These are phyloP conservation scores for Monochamus alternatus DNA, from an alignment of 2,888 invertebrate genomes.

Conservation along the genomic window DNA sequence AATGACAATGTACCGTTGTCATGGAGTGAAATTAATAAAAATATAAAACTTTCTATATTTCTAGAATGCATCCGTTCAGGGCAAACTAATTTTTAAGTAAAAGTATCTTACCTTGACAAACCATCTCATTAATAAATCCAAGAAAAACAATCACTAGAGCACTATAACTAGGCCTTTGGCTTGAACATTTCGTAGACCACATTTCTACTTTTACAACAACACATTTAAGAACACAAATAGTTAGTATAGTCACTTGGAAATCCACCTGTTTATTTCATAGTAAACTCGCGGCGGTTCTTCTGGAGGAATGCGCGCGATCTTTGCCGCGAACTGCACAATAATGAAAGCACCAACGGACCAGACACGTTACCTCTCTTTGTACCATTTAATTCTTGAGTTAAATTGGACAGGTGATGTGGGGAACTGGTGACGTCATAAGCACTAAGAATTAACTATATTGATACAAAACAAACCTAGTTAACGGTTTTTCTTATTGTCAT, in stretches of 20 bases:
- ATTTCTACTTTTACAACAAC: slow-evolving; percentile 27
- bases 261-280: slow-evolving; percentile 31
- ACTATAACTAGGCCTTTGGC: slow-evolving; percentile 26
- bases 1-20: too few species aligned
- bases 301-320: slow-evolving; percentile 15
- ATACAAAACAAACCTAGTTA: slow-evolving; percentile 25
- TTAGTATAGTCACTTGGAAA: slow-evolving; percentile 28
- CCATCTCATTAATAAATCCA: slow-evolving; percentile 33
- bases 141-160: slow-evolving; percentile 32
- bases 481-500: slow-evolving; percentile 25
- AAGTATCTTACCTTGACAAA: slow-evolving; percentile 28
- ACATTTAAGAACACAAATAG: slow-evolving; percentile 27
- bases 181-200: slow-evolving; percentile 26
- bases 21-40: too few species aligned
- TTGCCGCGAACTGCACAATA: slow-evolving; percentile 30
- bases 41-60: too few species aligned
- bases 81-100: neutral
- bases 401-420: slow-evolving; percentile 31
- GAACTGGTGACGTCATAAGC: slow-evolving; percentile 19
- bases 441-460: slow-evolving; percentile 8
- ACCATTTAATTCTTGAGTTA: slow-evolving; percentile 30
- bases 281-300: slow-evolving; percentile 26
- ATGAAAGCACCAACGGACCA: slow-evolving; percentile 33
- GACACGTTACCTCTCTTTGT: slow-evolving; percentile 33
- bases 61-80: too few species aligned